A percentile compares a stretch with the other conserved stretches of the same genome.
These are phyloP conservation scores for Battus philenor DNA, from an alignment of 1,140 invertebrate genomes.

Conservation along the genomic window DNA sequence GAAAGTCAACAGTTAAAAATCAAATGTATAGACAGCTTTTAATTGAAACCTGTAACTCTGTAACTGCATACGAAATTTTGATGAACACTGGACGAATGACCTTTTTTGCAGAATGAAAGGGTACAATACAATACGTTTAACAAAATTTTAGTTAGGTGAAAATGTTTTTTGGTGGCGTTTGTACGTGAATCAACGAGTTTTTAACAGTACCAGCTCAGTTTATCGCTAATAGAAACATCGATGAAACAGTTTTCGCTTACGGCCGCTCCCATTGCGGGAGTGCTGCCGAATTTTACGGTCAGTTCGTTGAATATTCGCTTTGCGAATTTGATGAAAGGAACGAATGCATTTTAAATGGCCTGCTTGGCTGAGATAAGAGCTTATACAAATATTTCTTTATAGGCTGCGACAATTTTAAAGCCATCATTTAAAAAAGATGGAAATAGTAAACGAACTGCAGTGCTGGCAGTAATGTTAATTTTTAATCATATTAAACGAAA, in stretches of 20 bases:
- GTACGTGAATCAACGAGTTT: conserved; percentile 11
- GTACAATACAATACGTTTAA: conserved; percentile 48
- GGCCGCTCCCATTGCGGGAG: conserved; percentile 20
- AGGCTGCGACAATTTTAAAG: too few species aligned
- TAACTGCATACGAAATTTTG: conserved; percentile 39
- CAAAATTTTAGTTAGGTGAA: conserved; percentile 37
- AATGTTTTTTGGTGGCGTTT: conserved; percentile 33
- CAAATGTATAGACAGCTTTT: conserved; percentile 26
- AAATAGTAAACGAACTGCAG: too few species aligned
- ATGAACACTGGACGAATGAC: conserved; percentile 42
- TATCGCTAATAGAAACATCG: conserved; percentile 17
- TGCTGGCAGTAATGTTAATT: too few species aligned
- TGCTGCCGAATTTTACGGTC: conserved; percentile 48
- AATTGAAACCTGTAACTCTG: conserved; percentile 34
- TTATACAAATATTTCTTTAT: too few species aligned
- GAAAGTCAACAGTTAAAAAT: conserved; percentile 24
- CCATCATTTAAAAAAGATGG: too few species aligned
- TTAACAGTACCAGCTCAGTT: background rate
- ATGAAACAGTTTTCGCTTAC: conserved; percentile 23
- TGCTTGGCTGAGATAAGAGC: too few species aligned
- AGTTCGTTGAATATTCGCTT: conserved; percentile 32
- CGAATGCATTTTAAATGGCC: conserved; percentile 22
- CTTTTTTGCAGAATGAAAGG: conserved; percentile 30
- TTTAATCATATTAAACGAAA: too few species aligned
- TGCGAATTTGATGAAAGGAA: conserved; percentile 31